phyloP scores from a whole-genome alignment of 2,888 invertebrate species.

The Gandaritis pyraliata region DNA sequence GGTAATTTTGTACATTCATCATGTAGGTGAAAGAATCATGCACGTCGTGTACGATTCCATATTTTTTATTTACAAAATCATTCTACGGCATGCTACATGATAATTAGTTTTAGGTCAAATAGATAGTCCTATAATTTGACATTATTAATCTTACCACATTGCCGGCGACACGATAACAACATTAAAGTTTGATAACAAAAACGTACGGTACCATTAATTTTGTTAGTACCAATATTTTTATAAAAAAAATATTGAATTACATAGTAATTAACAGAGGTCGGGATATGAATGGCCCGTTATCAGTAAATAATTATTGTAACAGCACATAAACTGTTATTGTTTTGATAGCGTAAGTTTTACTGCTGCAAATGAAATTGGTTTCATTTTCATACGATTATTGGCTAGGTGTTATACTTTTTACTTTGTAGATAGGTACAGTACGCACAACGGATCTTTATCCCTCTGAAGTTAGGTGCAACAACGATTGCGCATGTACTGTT shows the following conservation, averaged over 20 bases:
- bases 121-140: conserved; percentile 4
- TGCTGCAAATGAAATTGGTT: conserved; percentile 44
- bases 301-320: conserved; percentile 33
- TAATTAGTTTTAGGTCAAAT: conserved; percentile 9
- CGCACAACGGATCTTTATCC: too few relatives aligned
- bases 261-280: conserved; percentile 26
- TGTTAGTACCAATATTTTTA: conserved; percentile 9
- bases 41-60: conserved; percentile 8
- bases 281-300: conserved; percentile 32
- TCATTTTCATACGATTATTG: conserved; percentile 7
- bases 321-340: conserved; percentile 24
- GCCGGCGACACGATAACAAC: not conserved
- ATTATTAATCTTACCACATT: conserved; percentile 16
- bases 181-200: conserved; percentile 2
- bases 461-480: too few relatives aligned
- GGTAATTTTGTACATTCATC: conserved; percentile 5
- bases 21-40: conserved; percentile 14
- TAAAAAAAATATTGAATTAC: conserved; percentile 23
- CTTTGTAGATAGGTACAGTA: too few relatives aligned
- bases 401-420: not conserved
- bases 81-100: conserved; percentile 15
- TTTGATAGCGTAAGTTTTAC: conserved; percentile 31
- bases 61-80: conserved; percentile 18
- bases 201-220: not conserved
- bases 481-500: too few relatives aligned